Percentiles rank a stretch among this genome's conserved stretches.
Evolutionary conservation across 2,797 vertebrate genomes (phyloP).

Genomic region (Podargus strigoides): DNA sequence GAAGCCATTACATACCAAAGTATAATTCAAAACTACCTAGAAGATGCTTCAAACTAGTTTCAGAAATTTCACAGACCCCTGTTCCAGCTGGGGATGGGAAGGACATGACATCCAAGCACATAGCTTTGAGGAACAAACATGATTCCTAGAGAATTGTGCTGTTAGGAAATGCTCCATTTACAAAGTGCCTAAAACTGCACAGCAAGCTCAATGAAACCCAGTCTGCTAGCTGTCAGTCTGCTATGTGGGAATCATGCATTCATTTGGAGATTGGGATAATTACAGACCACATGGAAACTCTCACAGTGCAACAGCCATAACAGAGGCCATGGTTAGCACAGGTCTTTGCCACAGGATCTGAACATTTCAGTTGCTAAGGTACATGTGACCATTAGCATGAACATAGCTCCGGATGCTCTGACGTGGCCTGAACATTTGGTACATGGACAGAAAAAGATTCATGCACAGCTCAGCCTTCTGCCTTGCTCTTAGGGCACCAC

Average conservation of each 20-base stretch:
- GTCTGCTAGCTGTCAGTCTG: neutral
- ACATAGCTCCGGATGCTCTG: neutral
- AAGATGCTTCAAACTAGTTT: neutral
- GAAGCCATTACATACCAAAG: neutral
- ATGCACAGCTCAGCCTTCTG: neutral
- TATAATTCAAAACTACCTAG: neutral
- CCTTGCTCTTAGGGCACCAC: neutral
- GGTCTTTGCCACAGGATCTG: neutral
- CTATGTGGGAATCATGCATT: fast-evolving
- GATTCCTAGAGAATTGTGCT: neutral
- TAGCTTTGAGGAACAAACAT: neutral
- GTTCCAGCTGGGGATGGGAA: neutral
- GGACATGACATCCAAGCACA: neutral
- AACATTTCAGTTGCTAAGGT: neutral
- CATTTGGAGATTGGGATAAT: neutral
- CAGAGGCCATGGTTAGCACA: neutral
- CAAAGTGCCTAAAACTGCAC: neutral
- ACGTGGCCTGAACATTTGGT: neutral
- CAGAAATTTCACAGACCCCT: neutral
- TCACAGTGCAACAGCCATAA: neutral
- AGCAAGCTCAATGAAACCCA: fast-evolving
- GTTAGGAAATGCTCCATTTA: neutral
- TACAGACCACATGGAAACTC: neutral
- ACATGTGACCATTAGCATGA: neutral
- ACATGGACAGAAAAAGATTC: neutral